Base-by-base conservation (phyloP, 2,113 vertebrate genomes). In the Lophius piscatorius region DNA sequence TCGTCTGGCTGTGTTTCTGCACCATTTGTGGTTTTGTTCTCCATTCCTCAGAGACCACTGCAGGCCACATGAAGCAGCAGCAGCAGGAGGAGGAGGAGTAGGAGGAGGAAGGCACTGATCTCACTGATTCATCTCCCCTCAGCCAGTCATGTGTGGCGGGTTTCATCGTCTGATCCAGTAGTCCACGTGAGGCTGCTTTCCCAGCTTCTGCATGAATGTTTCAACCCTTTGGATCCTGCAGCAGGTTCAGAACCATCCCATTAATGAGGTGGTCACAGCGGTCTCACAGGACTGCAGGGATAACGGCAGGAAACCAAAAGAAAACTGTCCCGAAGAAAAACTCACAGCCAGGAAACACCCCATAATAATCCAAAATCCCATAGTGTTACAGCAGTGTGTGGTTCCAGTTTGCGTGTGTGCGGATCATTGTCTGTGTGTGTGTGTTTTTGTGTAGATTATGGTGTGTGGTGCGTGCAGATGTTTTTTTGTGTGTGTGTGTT, bases 21-120 rank as follows among this genome's bases (percentile, higher is more conserved):
- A 83, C 82, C 78, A 83, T 83, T 88, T 87, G 86, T 82, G 86
- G 88, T 86, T 80, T 68, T 81, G 71, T 70, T 80, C 63, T 31
- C 55, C 71, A 87, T 84, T 88, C 83, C 76, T 83, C 58, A 36
- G 2, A 56, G 79, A 85, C 87, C 84, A 78, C 82, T 42, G 38
- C 66, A 61, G 74, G 62, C 86, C 80, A 80, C 86, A 89, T 65
- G 42, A 82, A 83, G 72, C 78, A 48, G 71, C 33, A 29, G 63
- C 71, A 69, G 51, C 22, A 6, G n/a, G n/a, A n/a, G n/a, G n/a
- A n/a, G n/a, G n/a, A n/a, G n/a, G n/a, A n/a, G n/a, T n/a, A n/a
- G n/a, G n/a, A n/a, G n/a, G n/a, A n/a, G n/a, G n/a, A n/a, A n/a
- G n/a, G n/a, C n/a, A n/a, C n/a, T 28, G 26, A 4, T 5, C 26